Base-by-base conservation (phyloP, 2,797 vertebrate species). In the Spinus olivaceus region DNA sequence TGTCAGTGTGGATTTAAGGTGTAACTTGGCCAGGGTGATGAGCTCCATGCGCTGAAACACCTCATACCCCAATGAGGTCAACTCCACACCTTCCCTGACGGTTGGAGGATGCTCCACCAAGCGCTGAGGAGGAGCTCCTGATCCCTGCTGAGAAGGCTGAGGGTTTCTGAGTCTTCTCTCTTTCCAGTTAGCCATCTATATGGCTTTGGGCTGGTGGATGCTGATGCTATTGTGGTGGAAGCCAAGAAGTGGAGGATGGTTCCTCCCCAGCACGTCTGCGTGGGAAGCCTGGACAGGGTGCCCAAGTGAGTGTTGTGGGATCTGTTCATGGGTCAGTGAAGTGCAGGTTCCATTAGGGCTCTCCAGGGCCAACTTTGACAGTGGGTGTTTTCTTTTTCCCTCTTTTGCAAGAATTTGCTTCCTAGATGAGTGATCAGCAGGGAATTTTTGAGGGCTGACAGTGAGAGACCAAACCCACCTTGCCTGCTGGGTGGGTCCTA, bases 171-270 rank as follows among this genome's bases (percentile, higher is more conserved):
- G 94, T 94, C 93, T 83, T 90, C 87, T 98, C 67, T 98, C 97
- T 98, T 98, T 98, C 77, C 97, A 99, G 99, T 99, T 97, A 99
- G 99, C 97, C 99, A 99, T 97, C 97, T 99, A 74, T 99, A 99
- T 94, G 99, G 99, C 56, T 99, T 99, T 37, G 99, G 99, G 50
- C 97, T 99, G 97, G 98, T 99, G 96, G 98, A 99, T 89, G 99
- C 99, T 23, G 99, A 99, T 2, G 99, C 98, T 81, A 98, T 99
- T 94, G 99, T 99, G 54, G 74, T 98, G 51, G 98, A 99, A 97
- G 98, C 99, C 2, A 98, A 97, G 94, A 99, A 98, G 83, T 99
- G 99, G 99, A 98, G 97, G 46, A 97, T 97, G 0, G 98, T 99
- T 27, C 98, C 99, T 15, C 44, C 98, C 28, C 99, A 99, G 95